Base-by-base conservation (phyloP, 1,140 invertebrate genomes). In the Maconellicoccus hirsutus region DNA sequence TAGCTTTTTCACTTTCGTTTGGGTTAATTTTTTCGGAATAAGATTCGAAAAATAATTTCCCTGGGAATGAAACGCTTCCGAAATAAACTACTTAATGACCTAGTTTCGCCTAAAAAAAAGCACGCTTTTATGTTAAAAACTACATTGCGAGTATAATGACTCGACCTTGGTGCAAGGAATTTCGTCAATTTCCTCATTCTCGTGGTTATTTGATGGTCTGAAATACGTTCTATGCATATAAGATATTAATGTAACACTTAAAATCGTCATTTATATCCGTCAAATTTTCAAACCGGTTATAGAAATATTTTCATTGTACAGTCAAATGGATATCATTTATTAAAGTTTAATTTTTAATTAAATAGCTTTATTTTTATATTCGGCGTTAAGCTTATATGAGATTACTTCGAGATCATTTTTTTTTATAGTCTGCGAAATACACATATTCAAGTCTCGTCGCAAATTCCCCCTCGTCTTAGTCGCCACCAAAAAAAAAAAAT, bases 331-430 rank as follows among this genome's bases (percentile, higher is more conserved):
- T 52, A 52, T 16, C n/a, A 52, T 52, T 52, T 52, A 52, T 52
- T 52, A 52, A 52, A 52, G 42, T 52, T 52, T 52, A 52, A 52
- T 52, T 52, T 52, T 52, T 52, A 52, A 52, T 52, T 52, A 52
- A 52, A 52, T 52, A 14, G n/a, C 42, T 52, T 52, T 52, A 33
- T 33, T 33, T 33, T 6, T 33, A 33, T 52, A 52, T 52, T 52
- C 42, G 16, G n/a, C 12, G n/a, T 3, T 52, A 16, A 16, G n/a
- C 6, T 38, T 38, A 38, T 14, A 52, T 6, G n/a, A 8, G 12
- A 33, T 52, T 19, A 52, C 42, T 52, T 6, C 12, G 2, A 52
- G 42, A 52, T 16, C 3, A 19, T 52, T 16, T n/a, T n/a, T n/a
- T n/a, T n/a, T n/a, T n/a, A n/a, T n/a, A n/a, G n/a, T 52, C 42